Conservation (phyloP, 2,113 vertebrate genomes). For the Eulacestoma nigropectus region DNA sequence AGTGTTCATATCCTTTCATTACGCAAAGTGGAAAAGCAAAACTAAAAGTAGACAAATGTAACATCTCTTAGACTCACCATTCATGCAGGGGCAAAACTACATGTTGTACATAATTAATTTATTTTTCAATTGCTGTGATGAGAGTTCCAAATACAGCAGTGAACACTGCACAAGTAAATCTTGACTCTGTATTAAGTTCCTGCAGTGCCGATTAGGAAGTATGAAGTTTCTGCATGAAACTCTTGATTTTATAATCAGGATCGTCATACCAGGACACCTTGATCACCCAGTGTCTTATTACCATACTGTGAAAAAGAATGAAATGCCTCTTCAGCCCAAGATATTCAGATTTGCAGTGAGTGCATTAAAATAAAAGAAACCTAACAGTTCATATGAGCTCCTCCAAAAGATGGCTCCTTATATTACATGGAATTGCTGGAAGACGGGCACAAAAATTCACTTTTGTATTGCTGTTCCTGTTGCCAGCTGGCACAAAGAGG, state of each 20-base stretch:
- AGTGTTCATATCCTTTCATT: rapidly evolving
- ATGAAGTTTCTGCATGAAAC: background rate
- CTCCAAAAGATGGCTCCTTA: rapidly evolving
- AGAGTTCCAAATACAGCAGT: background rate
- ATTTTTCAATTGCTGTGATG: background rate
- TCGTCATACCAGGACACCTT: background rate
- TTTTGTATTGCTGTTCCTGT: background rate
- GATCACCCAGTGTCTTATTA: background rate
- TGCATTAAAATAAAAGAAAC: background rate
- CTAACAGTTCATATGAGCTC: background rate
- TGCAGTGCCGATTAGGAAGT: background rate
- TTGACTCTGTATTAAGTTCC: background rate
- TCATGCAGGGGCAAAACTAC: background rate
- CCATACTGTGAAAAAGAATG: background rate
- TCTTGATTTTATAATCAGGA: background rate
- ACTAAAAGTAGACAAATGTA: background rate
- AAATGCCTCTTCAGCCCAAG: background rate
- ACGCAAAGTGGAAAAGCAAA: background rate
- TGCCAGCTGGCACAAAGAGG: background rate
- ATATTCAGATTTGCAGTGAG: background rate
- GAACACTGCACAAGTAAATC: background rate
- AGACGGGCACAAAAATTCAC: background rate
- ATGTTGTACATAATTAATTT: background rate
- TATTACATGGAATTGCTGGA: background rate
- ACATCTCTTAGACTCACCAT: background rate